Evolutionary conservation across 2,797 vertebrate species (phyloP), one percentile per base, ranked within the genome.

Genomic region (Hephaestus fuliginosus): DNA sequence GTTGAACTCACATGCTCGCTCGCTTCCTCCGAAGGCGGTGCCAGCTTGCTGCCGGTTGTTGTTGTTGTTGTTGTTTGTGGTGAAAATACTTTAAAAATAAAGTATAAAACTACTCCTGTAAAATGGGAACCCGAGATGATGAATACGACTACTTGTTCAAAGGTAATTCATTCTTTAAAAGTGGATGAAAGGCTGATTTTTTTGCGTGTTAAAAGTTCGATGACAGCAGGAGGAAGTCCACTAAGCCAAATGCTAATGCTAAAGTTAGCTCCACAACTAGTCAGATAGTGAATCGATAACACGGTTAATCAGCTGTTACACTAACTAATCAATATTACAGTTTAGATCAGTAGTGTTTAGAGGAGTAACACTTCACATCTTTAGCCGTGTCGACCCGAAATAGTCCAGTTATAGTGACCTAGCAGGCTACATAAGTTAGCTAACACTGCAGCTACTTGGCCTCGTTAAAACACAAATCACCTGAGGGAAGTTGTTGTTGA

Each of bases 141-240:
- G 95, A 95, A 80, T 95, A 95, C 74, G 93, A 95, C 86, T 95
- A 95, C 83, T 78, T 95, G 66, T 95, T 95, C 74, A 95, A 95
- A 95, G 94, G 95, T 95, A 90, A 89, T 53, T 18, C 61, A 2
- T 46, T 30, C 0, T 44, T 20, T 18, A 10, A 10, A 36, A 0
- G 44, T 14, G 55, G 0, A 10, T 14, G 5, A 43, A 11, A 65
- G 73, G 57, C 5, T 33, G 36, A 33, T 33, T 39, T 39, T 3
- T 70, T 69, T 68, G 18, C 30, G 30, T 33, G 30, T 33, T 20
- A 14, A 60, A 60, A 78, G 66, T 73, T 82, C 22, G 43, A 14
- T 57, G 71, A 48, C 83, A 76, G 75, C 30, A 53, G 58, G 1
- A 89, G 87, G 92, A 92, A 92, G 91, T 87, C 52, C 57, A 22